Conservation (phyloP, 1,140 invertebrate genomes). For the Ceratosolen fusciceps region DNA sequence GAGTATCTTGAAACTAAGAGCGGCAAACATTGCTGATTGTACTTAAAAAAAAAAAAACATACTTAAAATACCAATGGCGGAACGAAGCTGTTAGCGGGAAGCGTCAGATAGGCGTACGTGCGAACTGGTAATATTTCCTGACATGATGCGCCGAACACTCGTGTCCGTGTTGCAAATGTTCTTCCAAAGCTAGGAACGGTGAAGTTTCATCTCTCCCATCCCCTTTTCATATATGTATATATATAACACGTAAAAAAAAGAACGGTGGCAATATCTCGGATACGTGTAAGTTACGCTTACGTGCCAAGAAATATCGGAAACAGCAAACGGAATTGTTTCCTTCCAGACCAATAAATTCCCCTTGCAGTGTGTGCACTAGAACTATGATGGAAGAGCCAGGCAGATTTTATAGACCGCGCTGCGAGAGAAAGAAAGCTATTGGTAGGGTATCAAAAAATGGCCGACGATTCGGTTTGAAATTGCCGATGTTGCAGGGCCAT, state of each 20-base stretch:
- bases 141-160: not conserved
- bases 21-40: too few species aligned
- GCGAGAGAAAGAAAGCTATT: too few species aligned
- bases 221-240: too few species aligned
- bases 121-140: not conserved
- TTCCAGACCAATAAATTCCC: slow-evolving; percentile 29
- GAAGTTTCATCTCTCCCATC: too few species aligned
- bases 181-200: not conserved
- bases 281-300: not conserved
- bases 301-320: slow-evolving; percentile 30
- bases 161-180: not conserved
- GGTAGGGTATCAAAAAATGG: not conserved
- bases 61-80: too few species aligned
- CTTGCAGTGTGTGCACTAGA: not conserved
- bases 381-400: too few species aligned
- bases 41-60: too few species aligned
- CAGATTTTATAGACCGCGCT: not conserved
- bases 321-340: slow-evolving; percentile 36
- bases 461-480: not conserved
- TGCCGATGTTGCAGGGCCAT: not conserved
- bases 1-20: too few species aligned
- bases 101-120: not conserved
- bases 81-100: too few species aligned
- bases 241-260: too few species aligned
- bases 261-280: not conserved